Conservation (phyloP, 2,797 vertebrate species). For the Lepilemur septentrionalis region DNA sequence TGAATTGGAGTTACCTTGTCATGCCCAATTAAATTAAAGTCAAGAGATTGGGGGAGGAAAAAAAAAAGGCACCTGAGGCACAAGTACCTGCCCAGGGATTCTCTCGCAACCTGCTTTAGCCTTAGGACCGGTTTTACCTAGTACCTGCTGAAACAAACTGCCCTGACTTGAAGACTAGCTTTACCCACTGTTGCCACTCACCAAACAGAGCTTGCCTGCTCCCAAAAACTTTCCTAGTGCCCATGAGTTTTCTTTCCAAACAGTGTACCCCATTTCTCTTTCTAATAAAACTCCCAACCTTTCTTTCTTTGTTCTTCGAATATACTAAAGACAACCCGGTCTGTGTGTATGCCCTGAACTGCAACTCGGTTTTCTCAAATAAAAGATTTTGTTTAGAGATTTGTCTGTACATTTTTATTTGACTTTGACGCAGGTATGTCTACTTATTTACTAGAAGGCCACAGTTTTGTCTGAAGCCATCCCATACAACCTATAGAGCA, state of each 20-base stretch:
- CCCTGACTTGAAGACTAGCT: neutral
- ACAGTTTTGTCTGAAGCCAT: constrained; percentile 20
- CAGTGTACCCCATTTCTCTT: neutral
- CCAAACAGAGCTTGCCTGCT: neutral
- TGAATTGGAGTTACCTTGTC: neutral
- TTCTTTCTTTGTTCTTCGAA: neutral
- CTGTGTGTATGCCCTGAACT: neutral
- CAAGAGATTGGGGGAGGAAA: neutral
- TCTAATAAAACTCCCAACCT: neutral
- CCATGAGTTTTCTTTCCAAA: neutral
- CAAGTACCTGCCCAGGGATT: neutral
- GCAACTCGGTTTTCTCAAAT: neutral
- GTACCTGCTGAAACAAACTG: neutral
- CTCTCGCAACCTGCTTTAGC: neutral
- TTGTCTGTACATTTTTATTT: neutral
- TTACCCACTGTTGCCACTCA: neutral
- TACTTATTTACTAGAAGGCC: constrained; percentile 45
- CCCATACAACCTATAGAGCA: neutral
- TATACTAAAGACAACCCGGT: neutral
- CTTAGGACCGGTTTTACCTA: neutral
- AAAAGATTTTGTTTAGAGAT: neutral
- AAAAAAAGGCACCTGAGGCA: neutral
- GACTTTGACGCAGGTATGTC: neutral
- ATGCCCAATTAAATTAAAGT: neutral
- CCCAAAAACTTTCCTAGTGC: neutral